These are phyloP conservation scores for Cephus runcator DNA, from an alignment of 2,888 invertebrate genomes.

Conservation along the genomic window DNA sequence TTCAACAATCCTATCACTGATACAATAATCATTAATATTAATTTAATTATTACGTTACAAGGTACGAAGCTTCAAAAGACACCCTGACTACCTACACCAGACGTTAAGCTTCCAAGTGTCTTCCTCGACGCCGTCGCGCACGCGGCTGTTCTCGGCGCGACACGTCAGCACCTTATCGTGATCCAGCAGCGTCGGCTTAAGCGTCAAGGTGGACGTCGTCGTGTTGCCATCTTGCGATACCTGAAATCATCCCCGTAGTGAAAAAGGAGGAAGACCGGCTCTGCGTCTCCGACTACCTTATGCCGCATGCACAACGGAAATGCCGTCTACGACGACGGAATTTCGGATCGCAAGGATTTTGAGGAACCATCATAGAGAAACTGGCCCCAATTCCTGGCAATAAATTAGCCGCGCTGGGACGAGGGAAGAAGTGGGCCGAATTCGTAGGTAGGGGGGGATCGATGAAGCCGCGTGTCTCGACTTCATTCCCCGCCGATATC, in stretches of 20 bases:
- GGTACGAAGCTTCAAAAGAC: neutral
- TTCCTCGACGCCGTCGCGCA: conserved; percentile 79
- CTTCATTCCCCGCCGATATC: conserved; percentile 24
- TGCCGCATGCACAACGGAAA: neutral
- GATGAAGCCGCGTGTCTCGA: conserved; percentile 5
- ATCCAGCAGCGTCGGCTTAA: conserved; percentile 81
- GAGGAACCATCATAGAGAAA: neutral
- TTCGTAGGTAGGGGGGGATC: neutral
- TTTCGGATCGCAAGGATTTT: neutral
- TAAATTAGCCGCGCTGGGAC: neutral
- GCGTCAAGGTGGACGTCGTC: conserved; percentile 79
- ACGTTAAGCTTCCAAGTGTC: conserved; percentile 85
- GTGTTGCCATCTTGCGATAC: conserved; percentile 84
- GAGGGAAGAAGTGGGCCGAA: neutral
- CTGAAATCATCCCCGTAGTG: conserved; percentile 65
- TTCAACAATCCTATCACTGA: neutral
- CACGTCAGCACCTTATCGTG: conserved; percentile 84
- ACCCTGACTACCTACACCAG: conserved; percentile 72
- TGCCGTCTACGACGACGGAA: neutral
- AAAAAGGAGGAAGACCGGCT: neutral
- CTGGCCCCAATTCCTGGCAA: neutral
- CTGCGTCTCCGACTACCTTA: neutral
- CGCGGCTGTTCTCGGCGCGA: conserved; percentile 80
- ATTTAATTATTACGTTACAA: neutral
- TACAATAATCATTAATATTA: neutral